Conservation (phyloP, 2,113 vertebrate species). For the Mellivora capensis region DNA sequence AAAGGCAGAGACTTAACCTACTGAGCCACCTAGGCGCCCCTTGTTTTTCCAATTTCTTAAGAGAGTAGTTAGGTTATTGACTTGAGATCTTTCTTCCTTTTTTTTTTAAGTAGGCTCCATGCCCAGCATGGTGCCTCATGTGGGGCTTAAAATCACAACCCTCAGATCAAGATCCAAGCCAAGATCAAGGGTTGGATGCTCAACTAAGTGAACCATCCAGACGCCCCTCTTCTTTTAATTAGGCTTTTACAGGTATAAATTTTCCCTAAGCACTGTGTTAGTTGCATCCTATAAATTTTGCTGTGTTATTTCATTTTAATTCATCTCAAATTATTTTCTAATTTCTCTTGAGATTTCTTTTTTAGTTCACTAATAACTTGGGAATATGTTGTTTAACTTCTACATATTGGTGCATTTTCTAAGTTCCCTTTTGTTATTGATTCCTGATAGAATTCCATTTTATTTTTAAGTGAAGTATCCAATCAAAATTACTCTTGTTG, state of each 20-base stretch:
- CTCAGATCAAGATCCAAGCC: background rate
- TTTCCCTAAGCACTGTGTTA: background rate
- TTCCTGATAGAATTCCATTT: constrained; percentile 24
- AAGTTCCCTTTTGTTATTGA: constrained; percentile 19
- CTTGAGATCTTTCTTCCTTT: background rate
- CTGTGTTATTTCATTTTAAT: constrained; percentile 19
- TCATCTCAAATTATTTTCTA: constrained; percentile 13
- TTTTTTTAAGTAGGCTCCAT: background rate
- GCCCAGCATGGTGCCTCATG: background rate
- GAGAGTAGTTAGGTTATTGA: background rate
- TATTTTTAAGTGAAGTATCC: background rate
- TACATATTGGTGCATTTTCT: constrained; percentile 1
- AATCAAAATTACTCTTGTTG: background rate
- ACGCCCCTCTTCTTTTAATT: background rate
- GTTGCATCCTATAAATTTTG: background rate
- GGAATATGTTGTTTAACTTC: background rate
- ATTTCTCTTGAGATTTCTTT: background rate
- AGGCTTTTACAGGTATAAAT: background rate
- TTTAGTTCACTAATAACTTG: background rate
- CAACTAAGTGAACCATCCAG: background rate
- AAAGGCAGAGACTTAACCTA: too few relatives aligned
- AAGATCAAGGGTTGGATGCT: background rate
- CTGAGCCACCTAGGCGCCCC: too few relatives aligned
- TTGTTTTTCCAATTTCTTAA: background rate
- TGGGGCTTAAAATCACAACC: background rate